A percentile compares a stretch with the other conserved stretches of the same genome.
Evolutionary conservation across 2,797 vertebrate species (phyloP).

Genomic region (Pangasius djambal): DNA sequence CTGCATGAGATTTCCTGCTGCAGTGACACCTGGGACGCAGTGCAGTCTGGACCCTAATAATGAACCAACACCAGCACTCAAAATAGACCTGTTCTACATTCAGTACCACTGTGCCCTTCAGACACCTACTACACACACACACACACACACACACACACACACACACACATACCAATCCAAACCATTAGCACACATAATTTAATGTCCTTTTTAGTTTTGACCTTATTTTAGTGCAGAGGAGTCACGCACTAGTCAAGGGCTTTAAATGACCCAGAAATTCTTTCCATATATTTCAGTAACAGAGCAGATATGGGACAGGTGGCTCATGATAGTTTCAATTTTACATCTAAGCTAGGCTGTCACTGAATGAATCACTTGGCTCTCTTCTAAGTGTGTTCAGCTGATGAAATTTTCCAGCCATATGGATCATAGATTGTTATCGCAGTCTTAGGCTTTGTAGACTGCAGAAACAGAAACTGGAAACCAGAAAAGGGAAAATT

Average conservation of each 20-base stretch:
- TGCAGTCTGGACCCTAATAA: constrained; percentile 38
- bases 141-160: constrained; percentile 8
- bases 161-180: constrained; percentile 10
- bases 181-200: constrained; percentile 22
- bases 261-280: constrained; percentile 42
- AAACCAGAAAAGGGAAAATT: constrained; percentile 18
- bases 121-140: constrained; percentile 17
- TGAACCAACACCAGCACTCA: constrained; percentile 24
- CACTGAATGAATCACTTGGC: constrained; percentile 21
- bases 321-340: not conserved
- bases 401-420: constrained; percentile 31
- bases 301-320: constrained; percentile 13
- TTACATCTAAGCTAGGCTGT: not conserved
- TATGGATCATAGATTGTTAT: constrained; percentile 11
- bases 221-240: constrained; percentile 27
- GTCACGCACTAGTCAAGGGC: constrained; percentile 27
- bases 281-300: constrained; percentile 16
- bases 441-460: not conserved
- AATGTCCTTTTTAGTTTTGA: constrained; percentile 28
- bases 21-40: constrained; percentile 34
- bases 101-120: constrained; percentile 29
- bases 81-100: constrained; percentile 49
- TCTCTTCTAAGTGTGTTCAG: not conserved
- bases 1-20: constrained; percentile 23
- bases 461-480: constrained; percentile 17